These are phyloP conservation scores for Zoanthus sociatus DNA, from an alignment of 92 coral and sea anemone genomes.

Conservation along the genomic window DNA sequence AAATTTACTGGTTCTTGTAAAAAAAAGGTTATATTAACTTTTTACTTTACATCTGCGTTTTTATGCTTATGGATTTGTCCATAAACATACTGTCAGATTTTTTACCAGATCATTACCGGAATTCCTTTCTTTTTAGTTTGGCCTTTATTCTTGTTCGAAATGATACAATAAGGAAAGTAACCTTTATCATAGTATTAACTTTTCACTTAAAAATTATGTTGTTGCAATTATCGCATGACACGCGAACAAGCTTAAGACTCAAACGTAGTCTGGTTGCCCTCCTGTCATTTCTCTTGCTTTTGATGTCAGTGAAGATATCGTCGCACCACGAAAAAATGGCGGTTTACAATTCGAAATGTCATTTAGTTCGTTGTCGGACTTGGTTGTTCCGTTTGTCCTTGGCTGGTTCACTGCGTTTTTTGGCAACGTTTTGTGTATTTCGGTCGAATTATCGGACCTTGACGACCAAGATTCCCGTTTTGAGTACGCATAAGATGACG, in stretches of 20 bases:
- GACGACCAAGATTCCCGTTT: constrained; percentile 81
- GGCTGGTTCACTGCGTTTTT: constrained; percentile 47
- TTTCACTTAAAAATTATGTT: background rate
- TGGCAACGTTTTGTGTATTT: constrained; percentile 48
- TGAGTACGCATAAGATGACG: constrained; percentile 70
- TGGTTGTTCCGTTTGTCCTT: constrained; percentile 24
- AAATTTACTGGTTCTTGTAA: too few species aligned
- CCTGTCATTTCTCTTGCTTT: constrained; percentile 85
- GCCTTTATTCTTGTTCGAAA: too few species aligned
- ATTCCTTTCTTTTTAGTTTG: too few species aligned
- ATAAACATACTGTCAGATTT: too few species aligned
- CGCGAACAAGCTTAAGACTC: background rate
- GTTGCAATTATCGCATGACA: background rate
- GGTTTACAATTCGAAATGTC: constrained; percentile 47
- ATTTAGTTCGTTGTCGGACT: constrained; percentile 47
- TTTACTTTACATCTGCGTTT: too few species aligned
- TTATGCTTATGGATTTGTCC: too few species aligned
- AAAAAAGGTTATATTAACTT: too few species aligned
- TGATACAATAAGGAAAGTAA: background rate
- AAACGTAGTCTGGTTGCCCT: constrained; percentile 93
- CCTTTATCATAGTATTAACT: background rate
- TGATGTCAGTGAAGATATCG: constrained; percentile 71
- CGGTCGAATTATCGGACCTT: constrained; percentile 72
- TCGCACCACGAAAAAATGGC: constrained; percentile 66
- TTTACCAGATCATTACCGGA: too few species aligned